Percentiles rank a stretch among this genome's conserved stretches.
Evolutionary conservation across 2,888 invertebrate species (phyloP).

Genomic region (Actias luna): DNA sequence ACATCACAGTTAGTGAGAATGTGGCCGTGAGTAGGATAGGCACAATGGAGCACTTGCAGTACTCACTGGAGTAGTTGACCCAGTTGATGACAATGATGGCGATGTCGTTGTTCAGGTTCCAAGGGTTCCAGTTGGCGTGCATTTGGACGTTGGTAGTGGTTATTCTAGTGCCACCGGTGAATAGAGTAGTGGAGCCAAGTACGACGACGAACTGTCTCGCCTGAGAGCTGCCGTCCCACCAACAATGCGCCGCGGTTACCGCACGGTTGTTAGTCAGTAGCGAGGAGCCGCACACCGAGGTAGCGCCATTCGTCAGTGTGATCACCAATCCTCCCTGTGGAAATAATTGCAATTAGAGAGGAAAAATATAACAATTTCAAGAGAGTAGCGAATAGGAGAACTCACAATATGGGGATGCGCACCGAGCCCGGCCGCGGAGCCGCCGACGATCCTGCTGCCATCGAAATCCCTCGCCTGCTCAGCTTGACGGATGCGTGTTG

Average conservation of each 20-base stretch:
- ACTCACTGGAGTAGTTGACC: slow-evolving; percentile 9
- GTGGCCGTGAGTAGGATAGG: background rate
- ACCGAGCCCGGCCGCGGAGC: slow-evolving; percentile 27
- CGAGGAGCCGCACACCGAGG: slow-evolving; percentile 35
- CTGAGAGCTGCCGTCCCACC: slow-evolving; percentile 40
- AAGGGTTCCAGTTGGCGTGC: slow-evolving; percentile 26
- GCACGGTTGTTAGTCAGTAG: slow-evolving; percentile 37
- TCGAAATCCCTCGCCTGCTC: slow-evolving; percentile 34
- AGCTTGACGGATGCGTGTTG: slow-evolving; percentile 30
- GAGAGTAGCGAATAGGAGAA: background rate
- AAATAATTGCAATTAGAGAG: background rate
- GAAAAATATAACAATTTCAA: background rate
- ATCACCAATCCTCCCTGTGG: slow-evolving; percentile 3
- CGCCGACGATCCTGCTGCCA: slow-evolving; percentile 35
- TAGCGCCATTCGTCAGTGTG: background rate
- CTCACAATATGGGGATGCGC: slow-evolving; percentile 30
- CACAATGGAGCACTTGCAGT: background rate
- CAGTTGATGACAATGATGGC: slow-evolving; percentile 1
- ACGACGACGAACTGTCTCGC: slow-evolving; percentile 47
- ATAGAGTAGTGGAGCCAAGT: slow-evolving; percentile 39
- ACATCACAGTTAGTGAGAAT: slow-evolving; percentile 18
- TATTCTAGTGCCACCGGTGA: slow-evolving; percentile 38
- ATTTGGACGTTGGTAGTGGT: slow-evolving; percentile 33
- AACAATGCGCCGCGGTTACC: slow-evolving; percentile 48
- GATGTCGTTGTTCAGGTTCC: slow-evolving; percentile 8